Base-by-base conservation (phyloP, 2,113 vertebrate species). In the Trogon surrucura region DNA sequence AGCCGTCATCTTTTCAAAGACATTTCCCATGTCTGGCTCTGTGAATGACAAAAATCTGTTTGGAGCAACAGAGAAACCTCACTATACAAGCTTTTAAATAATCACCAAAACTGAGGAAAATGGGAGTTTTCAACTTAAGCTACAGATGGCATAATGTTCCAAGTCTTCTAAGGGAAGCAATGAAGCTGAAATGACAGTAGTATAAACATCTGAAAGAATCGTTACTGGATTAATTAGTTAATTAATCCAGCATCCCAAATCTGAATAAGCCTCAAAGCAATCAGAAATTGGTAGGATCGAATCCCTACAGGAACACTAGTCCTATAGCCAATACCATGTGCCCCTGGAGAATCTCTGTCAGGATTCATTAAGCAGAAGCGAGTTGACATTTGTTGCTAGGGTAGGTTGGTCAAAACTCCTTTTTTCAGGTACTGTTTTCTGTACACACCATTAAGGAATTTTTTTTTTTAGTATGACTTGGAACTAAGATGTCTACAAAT, bases 1-100 rank as follows among this genome's bases (percentile, higher is more conserved):
- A 3, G n/a, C 50, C 9, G 20, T 60, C 92, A 99, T 79, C 16
- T 96, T 98, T 61, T 98, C 95, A 96, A 99, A 99, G 36, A 98
- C 62, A 10, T 95, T 91, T 25, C 80, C 71, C 80, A 99, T 91
- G 5, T 95, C 97, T 20, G 97, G 91, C 58, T 98, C 98, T 99
- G 95, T 29, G 79, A 91, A 47, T 10, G 47, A 64, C 25, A 89
- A 80, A 95, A 71, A 77, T 16, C 50, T 45, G 4, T 69, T 16
- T 67, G 41, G 14, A 71, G 18, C 8, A 50, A 38, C 36, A 53
- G 16, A 85, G n/a, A 80, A 87, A 26, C 27, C 91, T 56, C 21
- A 38, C 34, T 36, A 61, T 5, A 4, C 45, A 47, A 71, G 47
- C 9, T 80, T 60, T 64, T 61, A 74, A 57, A 80, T n/a, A 9